Conservation (phyloP, 1,140 invertebrate genomes). For the Drosophila sproati region DNA sequence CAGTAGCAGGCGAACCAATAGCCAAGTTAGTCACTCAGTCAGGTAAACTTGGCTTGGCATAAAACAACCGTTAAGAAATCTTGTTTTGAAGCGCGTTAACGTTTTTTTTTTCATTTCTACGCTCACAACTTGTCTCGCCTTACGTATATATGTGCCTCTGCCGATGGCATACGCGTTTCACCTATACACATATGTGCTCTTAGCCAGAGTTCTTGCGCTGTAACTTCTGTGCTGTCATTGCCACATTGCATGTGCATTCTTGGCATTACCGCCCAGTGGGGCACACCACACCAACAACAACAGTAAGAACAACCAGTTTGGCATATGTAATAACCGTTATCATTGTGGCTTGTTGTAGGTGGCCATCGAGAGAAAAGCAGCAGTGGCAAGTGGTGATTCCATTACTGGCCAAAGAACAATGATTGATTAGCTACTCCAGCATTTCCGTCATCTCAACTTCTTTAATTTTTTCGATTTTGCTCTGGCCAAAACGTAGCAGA, state of each 20-base stretch:
- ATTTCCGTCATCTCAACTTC: slow-evolving; percentile 66
- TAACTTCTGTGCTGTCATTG: slow-evolving; percentile 45
- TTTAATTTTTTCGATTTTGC: slow-evolving; percentile 7
- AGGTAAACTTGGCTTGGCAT: slow-evolving; percentile 57
- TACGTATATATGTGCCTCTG: slow-evolving; percentile 15
- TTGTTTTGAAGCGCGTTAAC: slow-evolving; percentile 65
- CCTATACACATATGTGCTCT: slow-evolving; percentile 4
- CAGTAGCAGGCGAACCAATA: slow-evolving; percentile 23
- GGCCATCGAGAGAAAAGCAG: slow-evolving; percentile 64
- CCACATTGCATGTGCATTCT: slow-evolving; percentile 57
- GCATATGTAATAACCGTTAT: slow-evolving; percentile 74
- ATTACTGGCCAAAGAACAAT: slow-evolving; percentile 17
- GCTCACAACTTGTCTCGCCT: slow-evolving; percentile 38
- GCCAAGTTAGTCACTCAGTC: slow-evolving; percentile 64
- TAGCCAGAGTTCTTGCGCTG: slow-evolving; percentile 37
- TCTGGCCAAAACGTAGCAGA: slow-evolving; percentile 34
- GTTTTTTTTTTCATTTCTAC: slow-evolving; percentile 30
- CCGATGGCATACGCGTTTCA: slow-evolving; percentile 22
- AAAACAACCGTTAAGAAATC: slow-evolving; percentile 78
- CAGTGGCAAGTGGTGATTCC: slow-evolving; percentile 24
- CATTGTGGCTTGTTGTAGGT: slow-evolving; percentile 56
- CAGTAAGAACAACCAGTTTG: slow-evolving; percentile 57
- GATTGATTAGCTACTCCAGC: slow-evolving; percentile 62
- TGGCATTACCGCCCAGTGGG: slow-evolving; percentile 54
- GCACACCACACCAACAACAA: slow-evolving; percentile 24